phyloP scores from a whole-genome alignment of 2,797 vertebrate species.

The Sebastolobus alascanus region DNA sequence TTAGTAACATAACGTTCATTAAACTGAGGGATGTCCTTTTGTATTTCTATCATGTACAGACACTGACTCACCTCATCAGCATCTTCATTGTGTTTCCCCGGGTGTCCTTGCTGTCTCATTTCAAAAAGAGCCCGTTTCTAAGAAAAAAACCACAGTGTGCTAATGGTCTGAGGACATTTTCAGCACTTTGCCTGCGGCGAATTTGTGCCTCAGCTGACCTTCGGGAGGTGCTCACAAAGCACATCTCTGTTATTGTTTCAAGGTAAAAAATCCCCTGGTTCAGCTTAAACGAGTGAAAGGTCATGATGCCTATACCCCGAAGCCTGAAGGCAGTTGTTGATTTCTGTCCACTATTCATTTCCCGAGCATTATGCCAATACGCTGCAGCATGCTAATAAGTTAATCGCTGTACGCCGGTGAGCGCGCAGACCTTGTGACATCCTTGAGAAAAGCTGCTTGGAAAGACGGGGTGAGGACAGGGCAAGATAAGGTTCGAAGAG shows the following conservation, averaged over 20 bases:
- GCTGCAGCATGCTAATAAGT: conserved; percentile 61
- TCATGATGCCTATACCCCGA: conserved; percentile 42
- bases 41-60: conserved; percentile 7
- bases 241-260: conserved; percentile 47
- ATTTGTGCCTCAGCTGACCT: conserved; percentile 65
- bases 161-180: conserved; percentile 44
- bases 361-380: conserved; percentile 17
- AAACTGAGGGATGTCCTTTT: neutral
- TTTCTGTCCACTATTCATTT: conserved; percentile 59
- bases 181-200: conserved; percentile 39
- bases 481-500: neutral
- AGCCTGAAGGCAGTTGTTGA: conserved; percentile 47
- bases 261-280: conserved; percentile 54
- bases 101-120: conserved; percentile 24
- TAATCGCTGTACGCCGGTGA: conserved; percentile 19
- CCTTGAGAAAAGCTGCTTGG: conserved; percentile 44
- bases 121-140: conserved; percentile 11
- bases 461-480: conserved; percentile 2
- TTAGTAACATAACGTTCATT: conserved; percentile 6
- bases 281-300: conserved; percentile 65
- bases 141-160: conserved; percentile 36
- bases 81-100: conserved; percentile 8
- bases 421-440: conserved; percentile 49
- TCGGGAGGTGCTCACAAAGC: conserved; percentile 53
- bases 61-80: conserved; percentile 4